phyloP scores from a whole-genome alignment of 1,140 invertebrate species.

The Drusus annulatus region DNA sequence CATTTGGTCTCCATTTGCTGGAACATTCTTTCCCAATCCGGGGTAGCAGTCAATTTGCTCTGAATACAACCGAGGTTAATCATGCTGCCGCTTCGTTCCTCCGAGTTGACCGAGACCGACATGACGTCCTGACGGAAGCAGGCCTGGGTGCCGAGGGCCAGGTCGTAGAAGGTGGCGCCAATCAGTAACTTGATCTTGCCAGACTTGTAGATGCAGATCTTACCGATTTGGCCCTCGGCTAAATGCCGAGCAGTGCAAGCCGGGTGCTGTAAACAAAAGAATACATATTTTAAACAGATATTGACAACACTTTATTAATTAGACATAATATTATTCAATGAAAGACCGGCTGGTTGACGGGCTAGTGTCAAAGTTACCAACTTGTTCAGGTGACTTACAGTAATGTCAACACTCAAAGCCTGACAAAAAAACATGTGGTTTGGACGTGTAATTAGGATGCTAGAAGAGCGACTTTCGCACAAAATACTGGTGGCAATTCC shows the following conservation, averaged over 20 bases:
- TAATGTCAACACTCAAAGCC: too few species aligned
- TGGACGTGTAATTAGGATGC: too few species aligned
- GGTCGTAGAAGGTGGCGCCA: constrained; percentile 72
- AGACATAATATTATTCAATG: too few species aligned
- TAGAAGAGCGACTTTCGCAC: too few species aligned
- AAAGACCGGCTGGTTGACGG: too few species aligned
- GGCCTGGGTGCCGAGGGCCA: constrained; percentile 66
- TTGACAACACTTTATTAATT: too few species aligned
- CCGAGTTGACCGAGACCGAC: constrained; percentile 62
- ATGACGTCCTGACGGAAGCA: constrained; percentile 66
- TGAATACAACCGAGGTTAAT: constrained; percentile 63
- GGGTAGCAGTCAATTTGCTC: constrained; percentile 66
- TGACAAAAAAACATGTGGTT: too few species aligned
- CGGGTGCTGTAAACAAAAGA: background rate
- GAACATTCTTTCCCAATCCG: constrained; percentile 67
- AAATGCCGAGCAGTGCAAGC: constrained; percentile 65
- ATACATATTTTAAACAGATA: too few species aligned
- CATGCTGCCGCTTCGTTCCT: constrained; percentile 62
- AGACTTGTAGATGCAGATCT: constrained; percentile 71
- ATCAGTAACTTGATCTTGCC: constrained; percentile 71
- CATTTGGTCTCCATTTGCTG: constrained; percentile 60
- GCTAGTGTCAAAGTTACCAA: too few species aligned
- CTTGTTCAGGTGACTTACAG: too few species aligned
- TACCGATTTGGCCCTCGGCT: constrained; percentile 74
- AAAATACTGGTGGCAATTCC: too few species aligned